Evolutionary conservation across 2,888 invertebrate species (phyloP), one percentile per base, ranked within the genome.

Genomic region (Dryocosmus kuriphilus): DNA sequence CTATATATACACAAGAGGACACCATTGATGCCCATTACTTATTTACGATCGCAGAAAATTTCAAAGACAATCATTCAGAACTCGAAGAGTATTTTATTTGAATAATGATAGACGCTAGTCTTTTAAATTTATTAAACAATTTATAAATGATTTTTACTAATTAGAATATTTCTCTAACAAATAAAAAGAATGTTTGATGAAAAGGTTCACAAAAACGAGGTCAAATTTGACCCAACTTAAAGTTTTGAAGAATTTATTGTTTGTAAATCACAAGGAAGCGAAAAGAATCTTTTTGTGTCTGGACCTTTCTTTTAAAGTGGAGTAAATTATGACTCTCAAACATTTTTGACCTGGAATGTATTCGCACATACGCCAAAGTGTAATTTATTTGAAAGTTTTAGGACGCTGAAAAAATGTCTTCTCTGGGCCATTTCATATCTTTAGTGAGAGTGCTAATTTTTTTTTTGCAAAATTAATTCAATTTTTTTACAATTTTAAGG

Each of bases 1-100:
- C 87, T 90, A 90, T 91, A 90, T 91, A 91, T 90, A 91, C 88
- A 89, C 87, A 89, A 89, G 86, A 81, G 82, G 86, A 83, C 85
- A 85, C 83, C 81, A 79, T 78, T 79, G 79, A 79, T 80, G 76
- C 74, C 79, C 74, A 79, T 78, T 78, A 78, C 83, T 83, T n/a
- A n/a, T 81, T 83, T 83, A 83, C 81, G 75, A 80, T 77, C 80
- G 75, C 79, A 81, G 79, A 79, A 79, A 80, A 76, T 78, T 76
- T 57, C 41, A 51, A 30, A 65, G 76, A 41, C 41, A n/a, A 5
- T 65, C 22, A 41, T 65, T 51, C 3, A 51, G 19, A 57, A 27
- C 14, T 60, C 2, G 9, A 60, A 60, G 27, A 60, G 27, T 27
- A 22, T 27, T 60, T 16, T 5, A 60, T 16, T 27, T 22, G 6